Conservation (phyloP, 2,797 vertebrate genomes). For the Lateolabrax maculatus region DNA sequence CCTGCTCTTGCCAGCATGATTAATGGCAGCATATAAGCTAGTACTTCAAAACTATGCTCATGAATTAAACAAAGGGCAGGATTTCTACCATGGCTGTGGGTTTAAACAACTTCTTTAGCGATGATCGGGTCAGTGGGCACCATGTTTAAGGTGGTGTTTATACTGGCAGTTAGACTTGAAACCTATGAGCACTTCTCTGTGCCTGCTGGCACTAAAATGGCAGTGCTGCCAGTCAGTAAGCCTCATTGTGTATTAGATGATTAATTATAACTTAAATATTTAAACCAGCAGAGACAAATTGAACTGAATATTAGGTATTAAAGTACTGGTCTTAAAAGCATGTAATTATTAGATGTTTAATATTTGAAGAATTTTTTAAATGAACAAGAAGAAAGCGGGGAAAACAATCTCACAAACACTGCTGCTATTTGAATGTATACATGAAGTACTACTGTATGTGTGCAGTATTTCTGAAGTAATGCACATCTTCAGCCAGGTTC, state of each 20-base stretch:
- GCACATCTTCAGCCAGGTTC: not conserved
- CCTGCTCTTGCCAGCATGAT: slow-evolving; percentile 29
- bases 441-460: not conserved
- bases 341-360: not conserved
- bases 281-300: not conserved
- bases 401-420: not conserved
- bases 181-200: not conserved
- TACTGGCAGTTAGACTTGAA: slow-evolving; percentile 4
- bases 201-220: slow-evolving; percentile 1
- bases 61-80: slow-evolving; percentile 36
- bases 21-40: slow-evolving; percentile 21
- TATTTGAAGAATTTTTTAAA: not conserved
- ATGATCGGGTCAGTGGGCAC: not conserved
- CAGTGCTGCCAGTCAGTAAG: slow-evolving; percentile 1
- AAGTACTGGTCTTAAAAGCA: not conserved
- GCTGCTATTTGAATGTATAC: not conserved
- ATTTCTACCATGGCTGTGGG: slow-evolving; percentile 9
- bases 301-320: not conserved
- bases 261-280: slow-evolving; percentile 5
- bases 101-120: slow-evolving; percentile 12
- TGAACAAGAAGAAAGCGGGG: not conserved
- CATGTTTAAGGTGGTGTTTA: slow-evolving; percentile 10
- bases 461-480: not conserved
- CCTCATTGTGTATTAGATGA: not conserved
- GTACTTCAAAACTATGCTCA: slow-evolving; percentile 28